Evolutionary conservation across 2,888 invertebrate species (phyloP).

Genomic region (Athrips mouffetella): DNA sequence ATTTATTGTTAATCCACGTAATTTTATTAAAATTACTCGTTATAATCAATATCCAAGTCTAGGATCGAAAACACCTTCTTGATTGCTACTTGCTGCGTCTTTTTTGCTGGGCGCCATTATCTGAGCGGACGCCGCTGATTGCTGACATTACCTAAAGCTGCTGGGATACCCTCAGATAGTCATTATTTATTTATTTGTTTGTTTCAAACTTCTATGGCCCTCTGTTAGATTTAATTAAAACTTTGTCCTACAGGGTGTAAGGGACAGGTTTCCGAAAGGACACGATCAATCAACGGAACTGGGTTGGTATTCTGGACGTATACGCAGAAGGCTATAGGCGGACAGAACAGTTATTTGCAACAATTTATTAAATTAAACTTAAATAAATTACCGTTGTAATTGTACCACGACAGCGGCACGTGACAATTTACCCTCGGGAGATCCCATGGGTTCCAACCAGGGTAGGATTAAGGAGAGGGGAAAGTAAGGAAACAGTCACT

Average conservation of each 20-base stretch:
- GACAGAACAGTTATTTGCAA: slow-evolving; percentile 16
- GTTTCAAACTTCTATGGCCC: too few relatives aligned
- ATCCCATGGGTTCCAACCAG: neutral
- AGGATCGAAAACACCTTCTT: slow-evolving; percentile 17
- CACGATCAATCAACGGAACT: neutral
- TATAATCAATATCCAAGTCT: slow-evolving; percentile 5
- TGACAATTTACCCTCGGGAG: slow-evolving; percentile 16
- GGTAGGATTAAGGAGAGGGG: neutral
- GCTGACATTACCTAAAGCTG: too few relatives aligned
- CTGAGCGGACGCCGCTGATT: slow-evolving; percentile 48
- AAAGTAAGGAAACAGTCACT: neutral
- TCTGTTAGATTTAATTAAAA: too few relatives aligned
- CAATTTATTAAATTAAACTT: slow-evolving; percentile 18
- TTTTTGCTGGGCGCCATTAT: slow-evolving; percentile 34
- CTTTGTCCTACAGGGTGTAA: too few relatives aligned
- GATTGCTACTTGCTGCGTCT: slow-evolving; percentile 37
- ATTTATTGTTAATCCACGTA: slow-evolving; percentile 4
- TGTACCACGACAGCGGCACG: slow-evolving; percentile 15
- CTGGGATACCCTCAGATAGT: too few relatives aligned
- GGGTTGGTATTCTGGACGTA: neutral
- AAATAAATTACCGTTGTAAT: slow-evolving; percentile 22
- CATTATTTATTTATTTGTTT: too few relatives aligned
- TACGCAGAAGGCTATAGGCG: slow-evolving; percentile 1
- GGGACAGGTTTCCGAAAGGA: too few relatives aligned
- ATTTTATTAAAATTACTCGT: slow-evolving; percentile 8